A percentile compares a stretch with the other conserved stretches of the same genome.
Evolutionary conservation across 2,113 vertebrate species (phyloP).

Genomic region (Atrichornis clamosus): DNA sequence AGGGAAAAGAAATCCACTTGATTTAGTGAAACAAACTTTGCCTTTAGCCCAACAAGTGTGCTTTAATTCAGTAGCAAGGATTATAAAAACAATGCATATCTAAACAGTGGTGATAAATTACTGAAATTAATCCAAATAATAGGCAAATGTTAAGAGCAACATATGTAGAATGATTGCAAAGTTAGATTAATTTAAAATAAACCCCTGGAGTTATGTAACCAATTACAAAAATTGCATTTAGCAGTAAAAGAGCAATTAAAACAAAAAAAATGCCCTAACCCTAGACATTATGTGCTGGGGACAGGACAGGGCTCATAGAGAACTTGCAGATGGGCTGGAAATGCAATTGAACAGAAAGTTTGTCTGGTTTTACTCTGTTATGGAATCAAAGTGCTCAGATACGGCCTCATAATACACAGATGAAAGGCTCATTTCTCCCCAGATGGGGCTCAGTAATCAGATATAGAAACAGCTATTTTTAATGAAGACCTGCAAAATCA

Average conservation of each 20-base stretch:
- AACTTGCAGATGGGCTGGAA: background rate
- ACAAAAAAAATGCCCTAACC: background rate
- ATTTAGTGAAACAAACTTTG: slow-evolving; percentile 13
- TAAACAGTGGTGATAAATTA: slow-evolving; percentile 41
- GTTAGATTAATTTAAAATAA: slow-evolving; percentile 50
- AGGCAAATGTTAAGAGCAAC: slow-evolving; percentile 29
- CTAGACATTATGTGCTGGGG: background rate
- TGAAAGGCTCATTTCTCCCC: slow-evolving; percentile 37
- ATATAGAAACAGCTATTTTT: slow-evolving; percentile 56
- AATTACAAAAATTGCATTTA: slow-evolving; percentile 52
- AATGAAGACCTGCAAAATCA: slow-evolving; percentile 48
- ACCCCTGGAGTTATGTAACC: slow-evolving; percentile 41
- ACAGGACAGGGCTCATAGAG: background rate
- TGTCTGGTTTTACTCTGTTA: slow-evolving; percentile 9
- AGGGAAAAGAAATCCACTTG: background rate
- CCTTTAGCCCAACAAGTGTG: slow-evolving; percentile 13
- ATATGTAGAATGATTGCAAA: slow-evolving; percentile 15
- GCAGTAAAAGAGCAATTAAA: slow-evolving; percentile 28
- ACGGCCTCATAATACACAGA: slow-evolving; percentile 32
- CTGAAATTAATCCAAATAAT: slow-evolving; percentile 44
- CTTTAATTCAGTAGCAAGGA: slow-evolving; percentile 3
- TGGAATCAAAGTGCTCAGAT: background rate
- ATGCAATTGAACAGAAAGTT: slow-evolving; percentile 16
- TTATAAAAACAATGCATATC: slow-evolving; percentile 11
- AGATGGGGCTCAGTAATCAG: slow-evolving; percentile 50